Percentiles rank a stretch among this genome's conserved stretches.
phyloP scores from a whole-genome alignment of 2,113 vertebrate species.

The Enhydra lutris region DNA sequence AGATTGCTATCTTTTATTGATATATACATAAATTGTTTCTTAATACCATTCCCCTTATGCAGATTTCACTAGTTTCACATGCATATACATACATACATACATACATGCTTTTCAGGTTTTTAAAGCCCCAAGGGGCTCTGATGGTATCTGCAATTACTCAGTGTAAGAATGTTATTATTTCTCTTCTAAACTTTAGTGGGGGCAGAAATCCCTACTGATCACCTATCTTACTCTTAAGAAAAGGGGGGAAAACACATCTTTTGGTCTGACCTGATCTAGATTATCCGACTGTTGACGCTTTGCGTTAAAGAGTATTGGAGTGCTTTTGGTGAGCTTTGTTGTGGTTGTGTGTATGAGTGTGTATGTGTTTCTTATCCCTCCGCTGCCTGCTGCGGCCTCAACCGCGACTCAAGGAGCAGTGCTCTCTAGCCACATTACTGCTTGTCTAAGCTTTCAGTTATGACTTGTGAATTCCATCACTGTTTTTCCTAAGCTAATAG shows the following conservation, averaged over 20 bases:
- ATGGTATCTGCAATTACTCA: not conserved
- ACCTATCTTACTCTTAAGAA: not conserved
- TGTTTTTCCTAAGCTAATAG: not conserved
- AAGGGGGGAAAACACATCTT: not conserved
- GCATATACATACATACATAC: too few relatives aligned
- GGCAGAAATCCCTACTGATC: not conserved
- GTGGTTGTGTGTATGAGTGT: not conserved
- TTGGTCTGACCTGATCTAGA: not conserved
- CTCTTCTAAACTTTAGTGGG: not conserved
- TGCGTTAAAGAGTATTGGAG: not conserved
- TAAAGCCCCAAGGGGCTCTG: not conserved
- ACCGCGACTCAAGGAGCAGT: not conserved
- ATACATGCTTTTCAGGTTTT: not conserved
- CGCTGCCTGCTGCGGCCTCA: not conserved
- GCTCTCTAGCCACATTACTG: not conserved
- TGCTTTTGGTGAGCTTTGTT: not conserved
- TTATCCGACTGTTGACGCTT: not conserved
- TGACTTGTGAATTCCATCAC: not conserved
- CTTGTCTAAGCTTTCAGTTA: not conserved
- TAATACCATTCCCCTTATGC: not conserved
- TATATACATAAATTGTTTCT: not conserved
- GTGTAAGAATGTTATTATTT: not conserved
- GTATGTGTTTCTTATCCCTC: not conserved
- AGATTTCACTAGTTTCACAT: not conserved
- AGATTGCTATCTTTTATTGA: not conserved